phyloP scores from a whole-genome alignment of 2,113 vertebrate species.

The Lampris megalopsis region DNA sequence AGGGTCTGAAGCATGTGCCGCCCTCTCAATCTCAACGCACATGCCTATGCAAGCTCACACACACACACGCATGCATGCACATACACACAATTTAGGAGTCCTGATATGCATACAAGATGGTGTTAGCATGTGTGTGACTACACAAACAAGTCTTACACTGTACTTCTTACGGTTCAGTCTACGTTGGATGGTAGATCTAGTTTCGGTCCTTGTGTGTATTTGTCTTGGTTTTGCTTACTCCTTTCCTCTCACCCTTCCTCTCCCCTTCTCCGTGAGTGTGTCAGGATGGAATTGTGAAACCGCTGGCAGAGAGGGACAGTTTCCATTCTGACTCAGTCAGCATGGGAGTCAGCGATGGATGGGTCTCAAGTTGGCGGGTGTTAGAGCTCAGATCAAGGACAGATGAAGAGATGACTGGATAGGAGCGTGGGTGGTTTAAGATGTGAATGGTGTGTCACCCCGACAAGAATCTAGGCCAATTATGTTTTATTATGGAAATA shows the following conservation, averaged over 20 bases:
- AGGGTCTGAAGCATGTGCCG: conserved; percentile 25
- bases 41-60: conserved; percentile 16
- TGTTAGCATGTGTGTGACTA: no score
- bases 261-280: conserved; percentile 10
- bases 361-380: conserved; percentile 11
- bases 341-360: not conserved
- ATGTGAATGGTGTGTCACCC: conserved; percentile 14
- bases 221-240: not conserved
- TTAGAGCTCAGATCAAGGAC: conserved; percentile 32
- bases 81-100: not conserved
- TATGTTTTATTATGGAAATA: conserved; percentile 10
- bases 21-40: conserved; percentile 24
- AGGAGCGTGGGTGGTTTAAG: conserved; percentile 41
- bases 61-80: conserved; percentile 1
- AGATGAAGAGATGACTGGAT: conserved; percentile 46
- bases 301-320: conserved; percentile 56
- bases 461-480: not conserved
- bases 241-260: not conserved
- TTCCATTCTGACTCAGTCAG: conserved; percentile 67
- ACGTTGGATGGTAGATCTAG: not conserved
- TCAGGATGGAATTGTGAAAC: conserved; percentile 64
- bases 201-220: not conserved
- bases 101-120: no score
- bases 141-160: no score
- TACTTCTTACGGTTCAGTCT: no score